Evolutionary conservation across 2,797 vertebrate genomes (phyloP).

Genomic region (Lepidocolaptes lacrymiger): DNA sequence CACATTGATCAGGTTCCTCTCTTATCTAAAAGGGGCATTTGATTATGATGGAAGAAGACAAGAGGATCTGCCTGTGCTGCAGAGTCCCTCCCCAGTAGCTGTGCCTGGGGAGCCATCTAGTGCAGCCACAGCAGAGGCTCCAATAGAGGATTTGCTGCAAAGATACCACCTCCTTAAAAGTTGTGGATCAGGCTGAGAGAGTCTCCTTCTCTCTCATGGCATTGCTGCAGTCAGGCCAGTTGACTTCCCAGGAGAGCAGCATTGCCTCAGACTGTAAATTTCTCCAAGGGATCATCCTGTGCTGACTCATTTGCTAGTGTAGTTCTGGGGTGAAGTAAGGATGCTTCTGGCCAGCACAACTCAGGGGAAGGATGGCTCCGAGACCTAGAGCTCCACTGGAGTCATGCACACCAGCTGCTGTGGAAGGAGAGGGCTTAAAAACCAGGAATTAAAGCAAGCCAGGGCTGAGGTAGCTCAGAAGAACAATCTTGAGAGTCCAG

Average conservation of each 20-base stretch:
- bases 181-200: background rate
- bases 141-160: fast-evolving
- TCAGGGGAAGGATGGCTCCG: background rate
- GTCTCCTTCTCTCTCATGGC: background rate
- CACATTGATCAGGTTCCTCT: background rate
- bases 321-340: background rate
- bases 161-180: background rate
- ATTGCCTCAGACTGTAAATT: background rate
- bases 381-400: background rate
- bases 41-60: background rate
- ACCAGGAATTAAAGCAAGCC: background rate
- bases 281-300: no score
- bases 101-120: background rate
- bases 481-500: background rate
- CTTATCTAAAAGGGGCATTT: background rate
- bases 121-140: background rate
- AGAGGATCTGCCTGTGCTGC: background rate
- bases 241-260: background rate
- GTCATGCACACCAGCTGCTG: background rate
- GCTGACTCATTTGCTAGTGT: background rate
- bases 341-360: background rate
- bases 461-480: background rate
- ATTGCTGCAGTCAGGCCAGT: background rate
- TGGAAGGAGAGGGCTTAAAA: background rate
- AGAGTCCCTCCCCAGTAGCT: background rate